Conservation (phyloP, 2,888 invertebrate species). For the Globia sparganii region DNA sequence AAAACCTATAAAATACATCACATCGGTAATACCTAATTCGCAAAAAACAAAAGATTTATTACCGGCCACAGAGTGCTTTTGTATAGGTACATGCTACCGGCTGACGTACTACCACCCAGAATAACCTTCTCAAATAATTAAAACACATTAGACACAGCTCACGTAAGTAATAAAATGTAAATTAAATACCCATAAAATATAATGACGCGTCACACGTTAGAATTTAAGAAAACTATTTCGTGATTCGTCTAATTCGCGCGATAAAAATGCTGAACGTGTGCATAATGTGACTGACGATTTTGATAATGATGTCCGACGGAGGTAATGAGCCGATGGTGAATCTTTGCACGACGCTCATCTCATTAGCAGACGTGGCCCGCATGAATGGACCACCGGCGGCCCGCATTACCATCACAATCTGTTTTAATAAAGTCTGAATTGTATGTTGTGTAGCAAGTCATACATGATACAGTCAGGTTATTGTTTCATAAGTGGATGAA, state of each 20-base stretch:
- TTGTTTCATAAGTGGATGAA: conserved; percentile 33
- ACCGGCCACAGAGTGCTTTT: too few relatives aligned
- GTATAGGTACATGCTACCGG: too few relatives aligned
- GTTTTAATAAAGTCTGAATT: conserved; percentile 53
- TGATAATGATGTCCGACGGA: conserved; percentile 56
- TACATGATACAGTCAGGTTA: conserved; percentile 37
- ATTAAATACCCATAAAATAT: conserved; percentile 63
- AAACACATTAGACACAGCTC: conserved; percentile 19
- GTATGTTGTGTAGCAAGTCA: conserved; percentile 44
- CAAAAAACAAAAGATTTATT: neutral
- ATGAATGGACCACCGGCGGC: conserved; percentile 68
- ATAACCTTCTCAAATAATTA: conserved; percentile 38
- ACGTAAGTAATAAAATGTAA: conserved; percentile 54
- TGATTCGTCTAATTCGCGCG: conserved; percentile 54
- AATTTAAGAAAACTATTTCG: conserved; percentile 44
- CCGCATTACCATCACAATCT: conserved; percentile 64
- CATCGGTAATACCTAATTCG: neutral
- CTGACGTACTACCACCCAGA: conserved; percentile 57
- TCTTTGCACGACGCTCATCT: conserved; percentile 65
- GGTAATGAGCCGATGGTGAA: conserved; percentile 64
- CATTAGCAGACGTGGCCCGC: conserved; percentile 64
- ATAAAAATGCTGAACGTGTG: conserved; percentile 58
- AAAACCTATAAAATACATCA: conserved; percentile 13
- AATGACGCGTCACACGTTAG: conserved; percentile 27
- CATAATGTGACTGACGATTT: conserved; percentile 53